These are phyloP conservation scores for Mionectes macconnelli DNA, from an alignment of 2,113 vertebrate genomes.

Conservation along the genomic window DNA sequence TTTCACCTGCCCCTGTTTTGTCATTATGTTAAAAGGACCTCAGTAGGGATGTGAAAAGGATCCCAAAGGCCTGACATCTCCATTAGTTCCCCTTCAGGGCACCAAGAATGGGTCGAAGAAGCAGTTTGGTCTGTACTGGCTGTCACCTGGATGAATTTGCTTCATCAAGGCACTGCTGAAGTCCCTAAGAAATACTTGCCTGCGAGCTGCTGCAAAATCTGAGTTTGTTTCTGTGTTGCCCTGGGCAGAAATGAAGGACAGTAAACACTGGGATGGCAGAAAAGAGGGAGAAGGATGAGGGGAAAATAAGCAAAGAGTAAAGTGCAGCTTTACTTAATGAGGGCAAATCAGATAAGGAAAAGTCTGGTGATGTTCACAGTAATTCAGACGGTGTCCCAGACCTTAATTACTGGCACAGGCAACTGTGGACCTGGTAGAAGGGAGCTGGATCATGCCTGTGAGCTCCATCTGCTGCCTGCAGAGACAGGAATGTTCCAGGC, in stretches of 20 bases:
- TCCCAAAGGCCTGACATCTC: not conserved
- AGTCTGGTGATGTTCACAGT: not conserved
- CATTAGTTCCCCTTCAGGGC: constrained; percentile 20
- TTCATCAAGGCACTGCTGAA: not conserved
- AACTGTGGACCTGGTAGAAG: constrained; percentile 21
- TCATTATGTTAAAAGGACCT: constrained; percentile 20
- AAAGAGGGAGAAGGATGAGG: not conserved
- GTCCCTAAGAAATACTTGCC: not conserved
- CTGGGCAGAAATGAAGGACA: not conserved
- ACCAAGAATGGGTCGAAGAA: not conserved
- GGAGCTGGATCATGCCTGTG: constrained; percentile 9
- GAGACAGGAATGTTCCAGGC: constrained; percentile 53
- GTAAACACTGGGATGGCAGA: not conserved
- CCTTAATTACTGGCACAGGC: constrained; percentile 62
- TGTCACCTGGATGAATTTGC: constrained; percentile 1
- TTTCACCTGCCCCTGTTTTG: not conserved
- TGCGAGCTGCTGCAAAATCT: not conserved
- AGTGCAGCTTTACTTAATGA: not conserved
- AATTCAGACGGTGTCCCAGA: constrained; percentile 43
- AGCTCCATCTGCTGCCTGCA: constrained; percentile 68
- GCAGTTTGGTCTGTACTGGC: not conserved
- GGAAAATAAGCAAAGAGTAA: not conserved
- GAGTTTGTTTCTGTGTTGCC: not conserved
- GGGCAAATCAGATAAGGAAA: not conserved
- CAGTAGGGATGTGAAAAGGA: not conserved